Percentiles rank a stretch among this genome's conserved stretches.
Conservation (phyloP, 1,140 invertebrate genomes). For the Aphidius ervi region DNA sequence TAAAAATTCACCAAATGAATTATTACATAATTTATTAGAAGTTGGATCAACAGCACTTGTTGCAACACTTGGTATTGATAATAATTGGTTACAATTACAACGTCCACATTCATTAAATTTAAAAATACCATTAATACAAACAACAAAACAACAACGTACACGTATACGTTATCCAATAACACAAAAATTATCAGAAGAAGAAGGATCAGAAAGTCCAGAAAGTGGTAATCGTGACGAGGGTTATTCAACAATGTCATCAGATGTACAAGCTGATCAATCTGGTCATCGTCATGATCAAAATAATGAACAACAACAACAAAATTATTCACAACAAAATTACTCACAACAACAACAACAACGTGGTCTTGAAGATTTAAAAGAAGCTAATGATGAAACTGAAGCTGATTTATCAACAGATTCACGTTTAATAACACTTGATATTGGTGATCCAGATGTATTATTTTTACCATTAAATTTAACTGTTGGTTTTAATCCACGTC, state of each 20-base stretch:
- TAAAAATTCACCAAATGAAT: slow-evolving; percentile 24
- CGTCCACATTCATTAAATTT: slow-evolving; percentile 64
- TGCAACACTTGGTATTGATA: slow-evolving; percentile 51
- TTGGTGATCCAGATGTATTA: slow-evolving; percentile 62
- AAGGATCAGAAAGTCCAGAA: slow-evolving; percentile 64
- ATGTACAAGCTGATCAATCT: slow-evolving; percentile 66
- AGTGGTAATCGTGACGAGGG: slow-evolving; percentile 79
- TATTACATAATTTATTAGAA: slow-evolving; percentile 42
- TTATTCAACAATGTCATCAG: slow-evolving; percentile 86
- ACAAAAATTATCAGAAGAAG: slow-evolving; percentile 53
- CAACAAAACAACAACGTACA: slow-evolving; percentile 46
- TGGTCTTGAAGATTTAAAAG: slow-evolving; percentile 67
- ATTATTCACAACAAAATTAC: too few relatives aligned
- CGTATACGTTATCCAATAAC: slow-evolving; percentile 28
- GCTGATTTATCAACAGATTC: slow-evolving; percentile 53
- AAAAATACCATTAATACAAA: slow-evolving; percentile 56
- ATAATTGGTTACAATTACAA: slow-evolving; percentile 60
- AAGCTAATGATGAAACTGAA: slow-evolving; percentile 67
- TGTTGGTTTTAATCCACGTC: slow-evolving; percentile 61
- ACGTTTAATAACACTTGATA: slow-evolving; percentile 53
- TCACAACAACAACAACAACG: slow-evolving; percentile 39
- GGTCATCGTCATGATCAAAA: slow-evolving; percentile 52
- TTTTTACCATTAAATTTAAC: slow-evolving; percentile 67
- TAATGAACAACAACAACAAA: too few relatives aligned
- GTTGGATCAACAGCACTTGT: slow-evolving; percentile 40